Evolutionary conservation across 2,888 invertebrate species (phyloP).

Genomic region (Mythimna pallens): DNA sequence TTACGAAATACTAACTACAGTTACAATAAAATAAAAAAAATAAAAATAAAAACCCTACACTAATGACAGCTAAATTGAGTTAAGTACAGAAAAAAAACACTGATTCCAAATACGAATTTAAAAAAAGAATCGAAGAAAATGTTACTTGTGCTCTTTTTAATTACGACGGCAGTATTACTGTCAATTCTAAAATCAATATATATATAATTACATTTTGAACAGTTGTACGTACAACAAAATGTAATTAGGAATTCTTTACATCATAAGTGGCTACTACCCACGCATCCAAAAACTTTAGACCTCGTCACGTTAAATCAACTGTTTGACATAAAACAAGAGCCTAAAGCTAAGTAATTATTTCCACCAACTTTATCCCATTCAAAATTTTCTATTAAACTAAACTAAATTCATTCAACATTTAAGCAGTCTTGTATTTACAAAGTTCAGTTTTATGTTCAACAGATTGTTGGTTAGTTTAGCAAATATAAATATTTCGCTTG

Average conservation of each 20-base stretch:
- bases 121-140: too few relatives aligned
- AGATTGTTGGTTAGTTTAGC: constrained; percentile 60
- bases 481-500: constrained; percentile 64
- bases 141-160: too few relatives aligned
- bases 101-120: too few relatives aligned
- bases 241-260: constrained; percentile 15
- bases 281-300: constrained; percentile 2
- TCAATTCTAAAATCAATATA: constrained; percentile 4
- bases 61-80: too few relatives aligned
- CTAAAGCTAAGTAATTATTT: constrained; percentile 38
- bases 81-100: too few relatives aligned
- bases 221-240: constrained; percentile 17
- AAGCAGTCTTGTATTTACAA: constrained; percentile 60
- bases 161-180: neutral
- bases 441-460: constrained; percentile 58
- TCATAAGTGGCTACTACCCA: constrained; percentile 17
- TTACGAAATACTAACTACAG: too few relatives aligned
- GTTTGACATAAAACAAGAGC: constrained; percentile 15
- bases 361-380: constrained; percentile 38
- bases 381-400: constrained; percentile 34
- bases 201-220: too few relatives aligned
- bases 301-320: constrained; percentile 28
- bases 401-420: constrained; percentile 56
- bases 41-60: too few relatives aligned
- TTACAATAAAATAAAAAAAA: too few relatives aligned